Base-by-base conservation (phyloP, 2,797 vertebrate species). In the Muscicapa comitata region DNA sequence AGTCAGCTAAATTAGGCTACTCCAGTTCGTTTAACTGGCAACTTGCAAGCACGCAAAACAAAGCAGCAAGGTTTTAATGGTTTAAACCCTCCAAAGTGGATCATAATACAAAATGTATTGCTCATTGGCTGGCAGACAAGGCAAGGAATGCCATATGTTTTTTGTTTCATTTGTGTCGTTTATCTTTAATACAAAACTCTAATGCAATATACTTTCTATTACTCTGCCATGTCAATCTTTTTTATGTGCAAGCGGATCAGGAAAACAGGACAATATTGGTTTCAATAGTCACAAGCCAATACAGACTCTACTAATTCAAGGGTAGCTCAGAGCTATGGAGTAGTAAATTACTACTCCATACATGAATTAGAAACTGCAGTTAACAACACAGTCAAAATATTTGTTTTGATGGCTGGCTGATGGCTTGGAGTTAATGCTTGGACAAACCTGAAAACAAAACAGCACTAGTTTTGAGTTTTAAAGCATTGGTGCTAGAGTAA, bases 31-130 rank as follows among this genome's bases (percentile, higher is more conserved):
- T 95, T 93, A 94, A 96, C 86, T 96, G 94, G 93, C 94, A 97
- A 93, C 87, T 87, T 93, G 65, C 78, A 62, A 77, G 73, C 82
- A 76, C 15, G 21, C 55, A 83, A 87, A 97, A 94, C 93, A 96
- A 94, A 93, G 80, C 90, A 96, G 81, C 45, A 88, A 95, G 86
- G 71, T 92, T 97, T 97, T 95, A 97, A 97, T 93, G 90, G 79
- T 73, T 94, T 93, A 92, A 97, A 97, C 59, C 77, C 94, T 97
- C 96, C 96, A 96, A 95, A 95, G 94, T 95, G 94, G 91, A 95
- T 95, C 97, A 87, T 97, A 97, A 97, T 28, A 86, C 37, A 59
- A 81, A 96, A 95, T 90, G 86, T 85, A 95, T 96, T 91, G 95
- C 95, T 96, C 76, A 78, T 96, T 59, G 31, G 77, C 82, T 97